phyloP scores from a whole-genome alignment of 2,797 vertebrate species.

The Myripristis jacobus region DNA sequence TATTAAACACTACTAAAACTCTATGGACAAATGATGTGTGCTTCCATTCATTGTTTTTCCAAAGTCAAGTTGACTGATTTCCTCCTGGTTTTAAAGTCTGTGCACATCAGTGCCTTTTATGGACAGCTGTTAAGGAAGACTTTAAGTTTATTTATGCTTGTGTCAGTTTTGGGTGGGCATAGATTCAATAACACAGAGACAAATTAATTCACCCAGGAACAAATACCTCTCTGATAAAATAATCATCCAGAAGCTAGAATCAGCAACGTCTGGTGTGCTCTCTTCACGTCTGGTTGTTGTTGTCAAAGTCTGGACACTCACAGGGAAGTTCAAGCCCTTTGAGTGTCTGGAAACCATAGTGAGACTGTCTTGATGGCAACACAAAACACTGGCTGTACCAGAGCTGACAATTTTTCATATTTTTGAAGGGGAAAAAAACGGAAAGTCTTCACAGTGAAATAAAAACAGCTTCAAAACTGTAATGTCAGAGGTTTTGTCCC shows the following conservation, averaged over 20 bases:
- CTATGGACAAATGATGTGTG: background rate
- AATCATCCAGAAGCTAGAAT: no score
- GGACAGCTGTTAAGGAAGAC: background rate
- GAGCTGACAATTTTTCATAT: no score
- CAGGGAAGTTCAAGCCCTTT: no score
- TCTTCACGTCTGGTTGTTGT: background rate
- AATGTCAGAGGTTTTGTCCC: no score
- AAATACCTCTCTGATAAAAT: no score
- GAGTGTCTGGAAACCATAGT: constrained; percentile 26
- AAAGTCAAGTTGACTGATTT: background rate
- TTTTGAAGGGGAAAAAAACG: no score
- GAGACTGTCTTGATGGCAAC: constrained; percentile 13
- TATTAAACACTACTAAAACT: background rate
- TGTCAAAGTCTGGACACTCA: constrained; percentile 6
- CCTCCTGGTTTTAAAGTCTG: background rate
- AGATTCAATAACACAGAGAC: background rate
- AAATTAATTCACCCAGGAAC: no score
- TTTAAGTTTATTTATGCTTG: background rate
- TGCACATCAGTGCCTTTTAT: background rate
- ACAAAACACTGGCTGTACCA: background rate
- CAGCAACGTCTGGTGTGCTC: no score
- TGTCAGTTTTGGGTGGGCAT: background rate
- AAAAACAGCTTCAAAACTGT: no score
- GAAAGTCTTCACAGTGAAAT: no score
- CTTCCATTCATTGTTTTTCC: background rate